These are phyloP conservation scores for Lasaia peninsularis DNA, from an alignment of 1,140 invertebrate species.

Conservation along the genomic window DNA sequence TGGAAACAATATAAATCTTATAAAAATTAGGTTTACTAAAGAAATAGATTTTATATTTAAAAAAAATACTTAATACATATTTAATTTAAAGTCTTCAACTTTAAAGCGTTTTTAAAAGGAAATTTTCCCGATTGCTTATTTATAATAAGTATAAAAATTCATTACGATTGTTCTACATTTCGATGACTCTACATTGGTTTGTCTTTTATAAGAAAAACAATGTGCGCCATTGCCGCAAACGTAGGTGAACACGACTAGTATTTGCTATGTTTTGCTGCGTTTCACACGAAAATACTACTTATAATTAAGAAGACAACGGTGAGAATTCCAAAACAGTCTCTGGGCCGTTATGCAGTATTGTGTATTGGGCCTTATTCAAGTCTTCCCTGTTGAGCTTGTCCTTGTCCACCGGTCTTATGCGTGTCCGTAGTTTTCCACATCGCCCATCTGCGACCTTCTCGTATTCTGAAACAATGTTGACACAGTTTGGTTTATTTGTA, in stretches of 20 bases:
- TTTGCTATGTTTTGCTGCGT: constrained; percentile 10
- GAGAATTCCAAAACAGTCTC: constrained; percentile 54
- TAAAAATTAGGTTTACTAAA: no score
- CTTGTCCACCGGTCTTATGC: constrained; percentile 54
- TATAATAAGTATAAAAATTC: not conserved
- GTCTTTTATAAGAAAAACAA: constrained; percentile 6
- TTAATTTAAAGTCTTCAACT: no score
- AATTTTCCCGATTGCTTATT: not conserved
- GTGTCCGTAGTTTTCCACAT: constrained; percentile 56
- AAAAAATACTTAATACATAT: no score
- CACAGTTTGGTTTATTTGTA: not conserved
- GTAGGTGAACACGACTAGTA: constrained; percentile 10
- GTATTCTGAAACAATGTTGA: constrained; percentile 46
- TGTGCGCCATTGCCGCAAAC: constrained; percentile 1
- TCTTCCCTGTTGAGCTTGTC: constrained; percentile 55
- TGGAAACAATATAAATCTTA: no score
- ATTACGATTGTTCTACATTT: not conserved
- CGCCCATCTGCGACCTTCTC: constrained; percentile 59
- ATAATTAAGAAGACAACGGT: constrained; percentile 21
- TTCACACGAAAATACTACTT: constrained; percentile 10
- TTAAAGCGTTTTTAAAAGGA: no score
- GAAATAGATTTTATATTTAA: no score
- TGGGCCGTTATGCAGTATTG: constrained; percentile 42
- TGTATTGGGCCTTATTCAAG: constrained; percentile 55
- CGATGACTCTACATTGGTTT: constrained; percentile 3